Evolutionary conservation across 2,888 invertebrate species (phyloP), one percentile per base, ranked within the genome.

Genomic region (Andrena fulva): DNA sequence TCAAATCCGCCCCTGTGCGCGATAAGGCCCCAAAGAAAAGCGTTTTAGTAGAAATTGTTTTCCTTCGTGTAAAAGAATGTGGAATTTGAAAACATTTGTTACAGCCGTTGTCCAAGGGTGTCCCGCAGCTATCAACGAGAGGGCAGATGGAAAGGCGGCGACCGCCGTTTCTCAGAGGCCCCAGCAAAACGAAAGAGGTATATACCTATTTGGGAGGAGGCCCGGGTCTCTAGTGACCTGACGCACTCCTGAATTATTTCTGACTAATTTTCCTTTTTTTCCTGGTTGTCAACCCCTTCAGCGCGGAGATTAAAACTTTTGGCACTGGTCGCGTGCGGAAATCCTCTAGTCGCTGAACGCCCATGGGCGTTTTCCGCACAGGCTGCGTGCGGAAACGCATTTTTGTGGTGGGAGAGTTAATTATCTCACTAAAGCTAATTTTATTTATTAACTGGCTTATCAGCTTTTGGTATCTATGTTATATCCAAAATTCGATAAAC

Each of bases 121-220:
- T 91, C 70, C 84, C 92, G 24, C 92, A 91, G 82, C 80, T 93
- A 76, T 86, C 92, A 76, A 77, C 92, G 69, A 89, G 93, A 69
- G 91, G 92, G 85, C 92, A 92, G 84, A 92, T 93, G 93, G 93
- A 92, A 66, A 91, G 92, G 89, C 92, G 93, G 79, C 91, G 93
- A 81, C 91, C 93, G 87, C 90, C 92, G 85, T 92, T 92, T 89
- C 90, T 92, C 85, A 91, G 92, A 87, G 89, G 90, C 85, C 83
- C 92, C 54, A 85, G 86, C 64, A 93, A 92, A 88, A 73, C 89
- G 63, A 92, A 89, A 85, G 93, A 93, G 93, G 93, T 93, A 91
- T 29, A 20, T 20, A 20, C 1, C 6, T 52, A 20, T 52, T 20
- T 42, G 1, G 0, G 0, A 42, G 16, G 12, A 16, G 42, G 12